phyloP scores from a whole-genome alignment of 2,113 vertebrate genomes.

The Urocitellus parryii region DNA sequence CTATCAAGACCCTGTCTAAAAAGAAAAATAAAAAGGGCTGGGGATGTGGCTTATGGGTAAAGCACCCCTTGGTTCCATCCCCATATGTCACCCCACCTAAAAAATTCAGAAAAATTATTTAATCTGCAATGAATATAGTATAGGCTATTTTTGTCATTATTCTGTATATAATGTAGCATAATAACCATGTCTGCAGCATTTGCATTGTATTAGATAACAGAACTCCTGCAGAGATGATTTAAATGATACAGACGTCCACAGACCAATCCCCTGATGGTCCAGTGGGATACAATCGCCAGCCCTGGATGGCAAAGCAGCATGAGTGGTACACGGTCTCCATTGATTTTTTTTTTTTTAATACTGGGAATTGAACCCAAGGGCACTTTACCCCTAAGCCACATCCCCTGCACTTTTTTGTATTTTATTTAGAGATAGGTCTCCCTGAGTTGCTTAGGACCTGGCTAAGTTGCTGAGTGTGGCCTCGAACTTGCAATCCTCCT shows the following conservation, averaged over 20 bases:
- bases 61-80: too few relatives aligned
- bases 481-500: too few relatives aligned
- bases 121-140: not conserved
- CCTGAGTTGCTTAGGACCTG: too few relatives aligned
- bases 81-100: not conserved
- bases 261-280: not conserved
- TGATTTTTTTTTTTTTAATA: too few relatives aligned
- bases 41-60: too few relatives aligned
- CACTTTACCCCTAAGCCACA: too few relatives aligned
- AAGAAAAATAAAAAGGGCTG: not conserved
- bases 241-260: not conserved
- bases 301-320: not conserved
- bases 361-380: too few relatives aligned
- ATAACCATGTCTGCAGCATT: not conserved
- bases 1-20: not conserved
- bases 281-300: not conserved
- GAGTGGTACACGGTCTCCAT: not conserved
- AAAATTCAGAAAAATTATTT: not conserved
- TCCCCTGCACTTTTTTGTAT: too few relatives aligned
- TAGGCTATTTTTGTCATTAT: not conserved
- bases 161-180: not conserved
- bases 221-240: not conserved
- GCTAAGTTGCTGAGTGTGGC: too few relatives aligned
- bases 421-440: too few relatives aligned
- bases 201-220: not conserved